Evolutionary conservation across 2,888 invertebrate species (phyloP), one percentile per base, ranked within the genome.

Genomic region (Drosophila longiperda): DNA sequence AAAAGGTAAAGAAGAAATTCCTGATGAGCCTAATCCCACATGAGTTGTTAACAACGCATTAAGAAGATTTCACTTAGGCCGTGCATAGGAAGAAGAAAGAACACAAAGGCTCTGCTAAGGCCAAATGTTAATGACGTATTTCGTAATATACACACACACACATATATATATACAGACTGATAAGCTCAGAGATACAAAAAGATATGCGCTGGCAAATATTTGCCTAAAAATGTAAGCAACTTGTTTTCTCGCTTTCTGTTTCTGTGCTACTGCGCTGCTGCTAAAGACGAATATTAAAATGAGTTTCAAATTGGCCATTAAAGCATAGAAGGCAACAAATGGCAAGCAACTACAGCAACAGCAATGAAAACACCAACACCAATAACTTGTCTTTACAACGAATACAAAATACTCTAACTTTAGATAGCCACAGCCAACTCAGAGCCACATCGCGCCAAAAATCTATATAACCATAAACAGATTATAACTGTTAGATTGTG

Each of bases 21-120:
- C 65, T 50, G 26, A 62, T 45, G 66, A 54, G 49, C 42, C 77
- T 70, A 75, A 84, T 60, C 63, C 80, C 89, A 71, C 59, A 88
- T 80, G 87, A 90, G 84, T 84, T 90, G 90, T 88, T 90, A 84
- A 90, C 89, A 84, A 72, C 78, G 78, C 88, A 90, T 90, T 84
- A 90, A 77, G 90, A 72, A 82, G 85, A 88, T 88, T 85, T 88
- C 82, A 90, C 89, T 85, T 86, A 90, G 88, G 71, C 73, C 76
- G 69, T 67, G 66, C 69, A 26, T 26, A 26, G 59, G 63, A 64
- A 52, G 63, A 73, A 82, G 75, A 73, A 67, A 57, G 58, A 48
- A 53, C 60, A 38, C 53, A 59, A 71, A 80, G 66, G 66, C 38
- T 52, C 65, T 66, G 66, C 70, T 65, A 50, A 73, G 83, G 66